phyloP scores from a whole-genome alignment of 1,140 invertebrate genomes.

The Semibalanus balanoides region DNA sequence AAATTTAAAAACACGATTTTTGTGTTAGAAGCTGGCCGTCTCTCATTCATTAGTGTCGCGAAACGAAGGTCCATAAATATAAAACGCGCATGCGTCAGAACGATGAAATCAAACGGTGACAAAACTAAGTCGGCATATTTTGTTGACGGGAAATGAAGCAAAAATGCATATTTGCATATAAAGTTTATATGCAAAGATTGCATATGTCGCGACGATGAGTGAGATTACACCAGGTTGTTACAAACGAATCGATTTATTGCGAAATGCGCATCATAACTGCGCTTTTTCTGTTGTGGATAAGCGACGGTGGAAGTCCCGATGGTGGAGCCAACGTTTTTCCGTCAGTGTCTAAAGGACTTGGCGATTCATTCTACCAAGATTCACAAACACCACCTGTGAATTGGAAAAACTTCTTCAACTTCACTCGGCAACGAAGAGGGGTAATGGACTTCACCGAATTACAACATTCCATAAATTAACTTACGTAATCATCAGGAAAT shows the following conservation, averaged over 20 bases:
- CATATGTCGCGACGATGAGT: neutral
- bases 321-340: neutral
- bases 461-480: neutral
- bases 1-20: no score
- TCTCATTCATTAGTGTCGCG: no score
- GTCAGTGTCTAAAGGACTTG: neutral
- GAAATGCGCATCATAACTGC: neutral
- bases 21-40: no score
- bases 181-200: no score
- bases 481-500: no score
- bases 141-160: no score
- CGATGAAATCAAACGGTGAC: no score
- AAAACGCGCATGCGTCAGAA: no score
- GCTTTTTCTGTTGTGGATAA: neutral
- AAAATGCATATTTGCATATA: no score
- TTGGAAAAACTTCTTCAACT: neutral
- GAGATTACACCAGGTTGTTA: neutral
- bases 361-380: neutral
- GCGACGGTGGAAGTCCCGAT: neutral
- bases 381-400: neutral
- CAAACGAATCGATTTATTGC: neutral
- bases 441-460: neutral
- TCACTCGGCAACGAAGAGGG: neutral
- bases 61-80: no score
- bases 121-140: no score